Conservation (phyloP, 2,113 vertebrate species). For the Indicator maculatus region DNA sequence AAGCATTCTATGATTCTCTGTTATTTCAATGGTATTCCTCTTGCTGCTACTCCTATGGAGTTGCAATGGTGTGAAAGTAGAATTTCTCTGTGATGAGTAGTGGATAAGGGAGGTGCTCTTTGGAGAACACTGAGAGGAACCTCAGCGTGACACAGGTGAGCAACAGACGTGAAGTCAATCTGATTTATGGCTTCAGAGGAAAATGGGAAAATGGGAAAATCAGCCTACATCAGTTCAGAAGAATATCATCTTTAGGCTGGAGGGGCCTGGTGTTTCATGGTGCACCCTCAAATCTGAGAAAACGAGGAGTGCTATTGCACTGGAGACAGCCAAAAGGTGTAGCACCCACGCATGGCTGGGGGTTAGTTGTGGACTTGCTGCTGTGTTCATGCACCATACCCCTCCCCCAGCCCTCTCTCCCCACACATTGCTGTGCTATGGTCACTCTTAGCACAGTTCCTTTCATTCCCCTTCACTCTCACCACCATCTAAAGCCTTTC, state of each 20-base stretch:
- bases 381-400: neutral
- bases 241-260: neutral
- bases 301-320: neutral
- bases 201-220: neutral
- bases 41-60: neutral
- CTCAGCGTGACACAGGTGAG: fast-evolving
- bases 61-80: neutral
- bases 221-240: neutral
- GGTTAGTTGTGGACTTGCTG: neutral
- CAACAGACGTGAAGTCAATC: neutral
- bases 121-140: neutral
- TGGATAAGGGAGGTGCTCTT: fast-evolving
- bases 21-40: neutral
- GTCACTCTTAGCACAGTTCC: neutral
- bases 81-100: neutral
- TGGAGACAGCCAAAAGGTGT: neutral
- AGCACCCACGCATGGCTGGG: neutral
- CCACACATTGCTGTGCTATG: neutral
- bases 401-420: no score
- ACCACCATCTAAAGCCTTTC: neutral
- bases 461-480: neutral
- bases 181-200: fast-evolving
- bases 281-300: neutral
- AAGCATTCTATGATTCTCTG: neutral
- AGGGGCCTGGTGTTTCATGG: neutral